Percentiles rank a stretch among this genome's conserved stretches.
phyloP scores from a whole-genome alignment of 2,888 invertebrate genomes.

The Parascotia fuliginaria region DNA sequence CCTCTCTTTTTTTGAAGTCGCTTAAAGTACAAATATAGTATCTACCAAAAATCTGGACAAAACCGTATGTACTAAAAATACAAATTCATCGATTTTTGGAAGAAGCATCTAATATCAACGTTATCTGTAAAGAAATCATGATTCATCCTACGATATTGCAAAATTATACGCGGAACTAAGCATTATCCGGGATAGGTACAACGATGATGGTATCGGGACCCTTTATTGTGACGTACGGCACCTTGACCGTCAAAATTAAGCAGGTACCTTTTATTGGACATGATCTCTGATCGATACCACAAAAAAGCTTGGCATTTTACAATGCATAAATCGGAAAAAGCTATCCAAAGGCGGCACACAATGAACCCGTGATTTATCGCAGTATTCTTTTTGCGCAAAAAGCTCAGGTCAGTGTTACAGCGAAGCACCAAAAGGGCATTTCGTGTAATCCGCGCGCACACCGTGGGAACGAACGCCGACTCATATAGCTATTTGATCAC shows the following conservation, averaged over 20 bases:
- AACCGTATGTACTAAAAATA: not conserved
- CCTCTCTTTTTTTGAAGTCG: no score
- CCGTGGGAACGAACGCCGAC: slow-evolving; percentile 72
- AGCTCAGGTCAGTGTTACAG: slow-evolving; percentile 78
- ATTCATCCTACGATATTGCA: slow-evolving; percentile 29
- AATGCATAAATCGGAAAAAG: slow-evolving; percentile 70
- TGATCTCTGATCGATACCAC: slow-evolving; percentile 68
- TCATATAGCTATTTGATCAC: slow-evolving; percentile 38
- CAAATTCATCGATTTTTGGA: not conserved
- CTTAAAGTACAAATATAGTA: no score
- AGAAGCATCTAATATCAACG: slow-evolving; percentile 19
- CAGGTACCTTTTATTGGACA: slow-evolving; percentile 79
- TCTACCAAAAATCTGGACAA: not conserved
- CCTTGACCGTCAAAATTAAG: slow-evolving; percentile 80
- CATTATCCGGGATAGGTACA: slow-evolving; percentile 33
- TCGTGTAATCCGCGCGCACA: slow-evolving; percentile 75
- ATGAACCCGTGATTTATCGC: slow-evolving; percentile 81
- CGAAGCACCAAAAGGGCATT: slow-evolving; percentile 84
- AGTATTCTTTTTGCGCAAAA: slow-evolving; percentile 81
- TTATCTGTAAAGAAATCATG: slow-evolving; percentile 20
- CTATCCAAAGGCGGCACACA: slow-evolving; percentile 71
- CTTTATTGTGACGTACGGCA: slow-evolving; percentile 80
- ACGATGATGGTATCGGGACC: slow-evolving; percentile 64
- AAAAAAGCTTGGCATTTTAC: slow-evolving; percentile 68
- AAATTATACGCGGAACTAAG: slow-evolving; percentile 48